Base-by-base conservation (phyloP, 2,888 invertebrate species). In the Epirrita christyi region DNA sequence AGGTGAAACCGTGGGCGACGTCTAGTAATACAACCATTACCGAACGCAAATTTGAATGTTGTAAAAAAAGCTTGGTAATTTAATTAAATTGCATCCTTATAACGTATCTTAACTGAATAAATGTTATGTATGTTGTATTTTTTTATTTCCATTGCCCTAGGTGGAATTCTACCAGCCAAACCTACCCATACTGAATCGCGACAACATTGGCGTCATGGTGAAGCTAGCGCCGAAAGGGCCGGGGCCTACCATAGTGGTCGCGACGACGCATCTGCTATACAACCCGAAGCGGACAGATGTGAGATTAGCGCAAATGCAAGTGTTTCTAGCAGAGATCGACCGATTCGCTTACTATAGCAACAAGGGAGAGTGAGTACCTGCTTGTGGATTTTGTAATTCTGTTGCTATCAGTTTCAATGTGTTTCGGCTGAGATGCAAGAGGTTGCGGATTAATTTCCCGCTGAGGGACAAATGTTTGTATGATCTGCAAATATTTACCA, bases 181-280 rank as follows among this genome's bases (percentile, higher is more conserved):
- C n/a, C 78, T 95, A 15, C 85, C 93, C 14, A 76, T 96, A 6
- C 85, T 98, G 32, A 95, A 97, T 79, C 94, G 98, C 9, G 97
- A 98, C 78, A 99, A 99, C 85, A 94, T 99, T 47, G 99, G 95
- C 0, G 78, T 98, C 8, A 93, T 98, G 54, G 95, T 95, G 3
- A 96, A 96, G 79, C 93, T 99, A 55, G 84, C 88, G 11, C 93
- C 95, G 0, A 93, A 87, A 58, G 74, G 81, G 0, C 72, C 86
- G 50, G 49, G 41, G 9, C 32, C 90, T 94, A 9, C 55, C 6
- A 83, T 98, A 38, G 93, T 97, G 48, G 94, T 99, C 0, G 97
- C 97, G 3, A 99, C 98, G 9, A 99, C 99, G 0, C 99, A 99
- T 85, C 92, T 99, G 43, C 89, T 99, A 8, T 99, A 96, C 83